Percentiles rank a stretch among this genome's conserved stretches.
Conservation (phyloP, 2,113 vertebrate species). For the Ahaetulla prasina region DNA sequence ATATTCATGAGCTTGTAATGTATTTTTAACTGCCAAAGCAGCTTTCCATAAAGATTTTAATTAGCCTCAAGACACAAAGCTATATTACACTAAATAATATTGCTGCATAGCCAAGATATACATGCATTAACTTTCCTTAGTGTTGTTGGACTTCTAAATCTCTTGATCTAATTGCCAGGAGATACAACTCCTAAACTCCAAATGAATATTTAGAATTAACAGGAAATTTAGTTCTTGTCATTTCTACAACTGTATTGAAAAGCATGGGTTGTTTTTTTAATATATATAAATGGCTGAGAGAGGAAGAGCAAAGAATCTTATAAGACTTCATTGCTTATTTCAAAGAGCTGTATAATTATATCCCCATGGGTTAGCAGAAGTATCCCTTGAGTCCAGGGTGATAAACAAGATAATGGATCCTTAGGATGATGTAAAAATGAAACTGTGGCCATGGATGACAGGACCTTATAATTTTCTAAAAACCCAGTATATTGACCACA, state of each 20-base stretch:
- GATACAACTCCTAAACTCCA: background rate
- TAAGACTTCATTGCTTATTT: background rate
- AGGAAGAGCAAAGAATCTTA: background rate
- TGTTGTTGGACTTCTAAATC: background rate
- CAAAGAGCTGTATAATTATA: background rate
- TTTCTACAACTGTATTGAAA: background rate
- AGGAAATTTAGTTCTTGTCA: background rate
- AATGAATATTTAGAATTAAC: background rate
- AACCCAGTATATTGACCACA: background rate
- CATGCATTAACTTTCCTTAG: background rate
- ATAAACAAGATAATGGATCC: background rate
- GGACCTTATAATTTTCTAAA: background rate
- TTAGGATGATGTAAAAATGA: background rate
- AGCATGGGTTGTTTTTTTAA: background rate
- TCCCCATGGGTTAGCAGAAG: background rate
- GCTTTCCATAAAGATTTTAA: background rate
- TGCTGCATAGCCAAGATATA: background rate
- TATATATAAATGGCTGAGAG: background rate
- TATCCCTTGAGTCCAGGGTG: background rate
- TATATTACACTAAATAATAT: background rate
- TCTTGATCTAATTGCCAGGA: background rate
- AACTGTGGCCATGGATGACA: background rate
- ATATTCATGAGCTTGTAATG: background rate
- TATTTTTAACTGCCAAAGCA: background rate
- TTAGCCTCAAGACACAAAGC: accelerated